A percentile compares a stretch with the other conserved stretches of the same genome.
Conservation (phyloP, 2,888 invertebrate species). For the Cephonodes hylas region DNA sequence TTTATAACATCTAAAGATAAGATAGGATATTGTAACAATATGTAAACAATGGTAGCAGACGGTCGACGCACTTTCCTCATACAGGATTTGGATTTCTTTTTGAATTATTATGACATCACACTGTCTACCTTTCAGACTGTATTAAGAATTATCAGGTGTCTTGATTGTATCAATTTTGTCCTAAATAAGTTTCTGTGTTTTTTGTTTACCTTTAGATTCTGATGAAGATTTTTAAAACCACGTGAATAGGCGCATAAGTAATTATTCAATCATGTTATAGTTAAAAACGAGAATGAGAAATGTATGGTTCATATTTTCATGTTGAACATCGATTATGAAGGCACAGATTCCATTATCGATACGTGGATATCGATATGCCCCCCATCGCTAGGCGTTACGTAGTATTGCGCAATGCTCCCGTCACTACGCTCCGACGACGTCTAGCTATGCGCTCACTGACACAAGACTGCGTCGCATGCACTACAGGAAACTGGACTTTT, state of each 20-base stretch:
- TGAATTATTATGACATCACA: background rate
- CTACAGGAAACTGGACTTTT: background rate
- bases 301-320: too few species aligned
- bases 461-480: constrained; percentile 18
- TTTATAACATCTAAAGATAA: constrained; percentile 6
- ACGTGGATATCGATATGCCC: background rate
- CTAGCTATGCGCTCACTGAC: constrained; percentile 41
- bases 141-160: too few species aligned
- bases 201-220: too few species aligned
- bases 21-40: constrained; percentile 21
- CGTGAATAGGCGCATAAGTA: too few species aligned
- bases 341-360: background rate
- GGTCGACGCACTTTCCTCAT: background rate
- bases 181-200: too few species aligned
- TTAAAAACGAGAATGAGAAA: too few species aligned
- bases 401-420: constrained; percentile 50
- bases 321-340: too few species aligned
- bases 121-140: too few species aligned
- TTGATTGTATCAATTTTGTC: too few species aligned
- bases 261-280: too few species aligned
- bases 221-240: too few species aligned
- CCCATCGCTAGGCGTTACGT: constrained; percentile 48
- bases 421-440: constrained; percentile 48
- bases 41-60: background rate
- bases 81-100: background rate